phyloP scores from a whole-genome alignment of 1,140 invertebrate genomes.

The Brachionus sp. region DNA sequence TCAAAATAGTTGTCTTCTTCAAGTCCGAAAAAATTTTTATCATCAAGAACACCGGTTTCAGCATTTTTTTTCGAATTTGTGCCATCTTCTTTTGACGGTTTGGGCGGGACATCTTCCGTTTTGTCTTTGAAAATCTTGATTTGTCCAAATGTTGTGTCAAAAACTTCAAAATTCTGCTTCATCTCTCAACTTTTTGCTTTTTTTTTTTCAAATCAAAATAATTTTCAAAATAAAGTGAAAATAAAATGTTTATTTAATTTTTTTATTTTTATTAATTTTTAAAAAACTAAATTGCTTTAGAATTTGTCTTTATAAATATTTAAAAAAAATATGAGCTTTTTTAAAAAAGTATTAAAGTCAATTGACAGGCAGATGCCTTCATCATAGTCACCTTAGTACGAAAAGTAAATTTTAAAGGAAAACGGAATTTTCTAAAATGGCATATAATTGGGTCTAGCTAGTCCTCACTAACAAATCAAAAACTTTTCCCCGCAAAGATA shows the following conservation, averaged over 20 bases:
- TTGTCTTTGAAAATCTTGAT: slow-evolving; percentile 23
- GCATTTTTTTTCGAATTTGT: not conserved
- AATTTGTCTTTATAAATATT: not conserved
- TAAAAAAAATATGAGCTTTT: not conserved
- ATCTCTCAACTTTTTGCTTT: not conserved
- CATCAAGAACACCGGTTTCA: not conserved
- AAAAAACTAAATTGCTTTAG: not conserved
- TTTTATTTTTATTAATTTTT: not conserved
- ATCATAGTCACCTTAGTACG: no score
- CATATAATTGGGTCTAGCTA: no score
- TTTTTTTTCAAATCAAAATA: not conserved
- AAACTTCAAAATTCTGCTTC: not conserved
- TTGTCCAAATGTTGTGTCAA: slow-evolving; percentile 37
- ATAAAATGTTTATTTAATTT: not conserved
- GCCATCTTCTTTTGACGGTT: not conserved
- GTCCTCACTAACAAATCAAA: no score
- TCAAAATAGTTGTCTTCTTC: slow-evolving; percentile 16
- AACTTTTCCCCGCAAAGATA: no score
- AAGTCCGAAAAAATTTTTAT: not conserved
- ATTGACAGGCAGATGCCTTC: no score
- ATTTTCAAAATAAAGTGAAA: not conserved
- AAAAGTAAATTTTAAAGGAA: no score
- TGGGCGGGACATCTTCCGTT: not conserved
- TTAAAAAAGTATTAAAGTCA: no score
- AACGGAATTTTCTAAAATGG: no score